Base-by-base conservation (phyloP, 2,797 vertebrate genomes). In the Florisuga fusca region DNA sequence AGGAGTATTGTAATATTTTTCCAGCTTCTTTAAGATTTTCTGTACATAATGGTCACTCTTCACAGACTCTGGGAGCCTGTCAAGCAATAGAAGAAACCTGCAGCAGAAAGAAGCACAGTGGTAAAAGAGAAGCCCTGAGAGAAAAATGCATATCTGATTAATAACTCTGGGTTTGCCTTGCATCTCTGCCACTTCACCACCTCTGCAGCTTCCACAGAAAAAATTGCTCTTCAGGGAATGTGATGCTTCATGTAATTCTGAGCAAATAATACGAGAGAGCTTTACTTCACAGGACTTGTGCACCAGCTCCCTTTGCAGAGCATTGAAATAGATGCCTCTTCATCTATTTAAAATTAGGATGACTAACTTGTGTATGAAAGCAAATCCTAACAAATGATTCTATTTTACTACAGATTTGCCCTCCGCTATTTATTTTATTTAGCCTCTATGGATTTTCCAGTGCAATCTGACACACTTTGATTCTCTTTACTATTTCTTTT, bases 1-100 rank as follows among this genome's bases (percentile, higher is more conserved):
- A 25, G 95, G 90, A 89, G 88, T 95, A 76, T 97, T 97, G 54
- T 97, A 96, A 55, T 98, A 98, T 81, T 95, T 97, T 75, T 96
- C 97, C 84, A 98, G 96, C 84, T 98, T 98, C 48, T 93, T 86
- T 93, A 98, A 91, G 46, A 98, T 97, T 94, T 94, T 97, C 63
- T 94, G 94, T 79, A 97, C 93, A 2, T 94, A 97, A 33, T 5
- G 81, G 81, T 98, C 98, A 89, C 64, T 96, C 92, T 96, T 97
- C 88, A 97, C 95, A 53, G 97, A 86, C 31, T 95, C 66, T 0
- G 98, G 94, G 41, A 98, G 97, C 77, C 95, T 97, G 87, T 90
- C 96, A 84, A 98, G 87, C 87, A 98, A 94, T 17, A 87, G 84
- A 63, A 96, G 97, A 93, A 98, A 98, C 98, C 98, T 98, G 94